Evolutionary conservation across 1,140 invertebrate genomes (phyloP), one percentile per base, ranked within the genome.

Genomic region (Pseudobourletiella spinata): DNA sequence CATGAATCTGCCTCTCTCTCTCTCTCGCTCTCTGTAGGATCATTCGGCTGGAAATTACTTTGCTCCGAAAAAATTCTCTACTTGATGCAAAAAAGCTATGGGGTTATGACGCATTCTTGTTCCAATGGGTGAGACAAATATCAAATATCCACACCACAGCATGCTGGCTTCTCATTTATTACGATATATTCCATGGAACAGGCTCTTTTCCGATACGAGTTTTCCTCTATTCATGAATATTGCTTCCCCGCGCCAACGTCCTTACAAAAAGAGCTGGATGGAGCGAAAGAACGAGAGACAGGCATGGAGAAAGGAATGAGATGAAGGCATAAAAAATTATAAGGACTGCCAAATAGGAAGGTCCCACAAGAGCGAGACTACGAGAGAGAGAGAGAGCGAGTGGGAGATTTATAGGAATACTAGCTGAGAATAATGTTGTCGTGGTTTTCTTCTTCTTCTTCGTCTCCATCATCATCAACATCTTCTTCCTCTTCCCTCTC

Each of bases 11-110:
- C 48, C 48, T 25, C 48, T 39, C 32, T 39, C 56, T 57, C 15
- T 57, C 35, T 43, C 39, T 50, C 57, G 25, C 26, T 42, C 44
- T 59, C 22, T 61, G 59, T 61, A 42, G 55, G 51, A 39, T 32
- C 59, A 61, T 32, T 61, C 29, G 51, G 28, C 50, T 42, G 59
- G 59, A 61, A 61, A 61, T 29, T 61, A 43, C 46, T 52, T 46
- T 50, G 28, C 51, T 61, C 50, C 35, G 58, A 60, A 50, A 59
- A 60, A 60, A 48, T 59, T 59, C 57, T 59, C 42, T n/a, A n/a
- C 48, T 60, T 60, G 46, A 60, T 60, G 58, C 58, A 60, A 60
- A 60, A 60, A 60, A 60, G 58, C 58, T 60, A n/a, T n/a, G 14
- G 58, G 48, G 58, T 60, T 60, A 60, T 60, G 58, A 60, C 58